These are phyloP conservation scores for Aquatica leii DNA, from an alignment of 2,888 invertebrate species.

Conservation along the genomic window DNA sequence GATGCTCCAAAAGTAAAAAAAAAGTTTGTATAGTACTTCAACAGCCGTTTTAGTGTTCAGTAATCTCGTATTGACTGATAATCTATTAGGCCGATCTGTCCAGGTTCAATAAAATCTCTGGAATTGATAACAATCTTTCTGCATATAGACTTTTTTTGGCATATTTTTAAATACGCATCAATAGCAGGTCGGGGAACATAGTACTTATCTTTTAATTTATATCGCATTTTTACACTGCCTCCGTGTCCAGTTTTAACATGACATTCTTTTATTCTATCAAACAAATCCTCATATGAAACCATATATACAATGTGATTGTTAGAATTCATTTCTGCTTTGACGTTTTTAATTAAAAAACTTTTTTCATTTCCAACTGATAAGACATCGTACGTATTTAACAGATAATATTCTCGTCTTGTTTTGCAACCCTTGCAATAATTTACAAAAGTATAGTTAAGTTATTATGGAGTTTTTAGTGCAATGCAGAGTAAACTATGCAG, in stretches of 20 bases:
- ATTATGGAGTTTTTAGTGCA: no score
- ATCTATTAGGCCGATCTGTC: background rate
- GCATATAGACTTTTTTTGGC: background rate
- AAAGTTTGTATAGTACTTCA: background rate
- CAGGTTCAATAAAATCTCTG: background rate
- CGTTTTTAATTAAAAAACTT: background rate
- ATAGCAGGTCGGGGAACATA: background rate
- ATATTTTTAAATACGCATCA: background rate
- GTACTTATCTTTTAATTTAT: background rate
- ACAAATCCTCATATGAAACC: background rate
- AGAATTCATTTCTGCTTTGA: background rate
- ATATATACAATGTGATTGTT: background rate
- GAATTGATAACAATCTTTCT: background rate
- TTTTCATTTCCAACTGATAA: background rate
- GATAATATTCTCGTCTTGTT: slow-evolving; percentile 2
- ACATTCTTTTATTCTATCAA: background rate
- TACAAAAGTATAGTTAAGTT: no score
- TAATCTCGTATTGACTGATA: background rate
- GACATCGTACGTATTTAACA: background rate
- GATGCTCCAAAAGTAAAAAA: background rate
- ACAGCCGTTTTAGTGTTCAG: background rate
- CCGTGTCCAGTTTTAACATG: background rate
- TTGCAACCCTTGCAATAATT: no score
- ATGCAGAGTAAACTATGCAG: no score
- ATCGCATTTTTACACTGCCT: background rate